phyloP scores from a whole-genome alignment of 2,888 invertebrate species.

The Xestia sexstrigata region DNA sequence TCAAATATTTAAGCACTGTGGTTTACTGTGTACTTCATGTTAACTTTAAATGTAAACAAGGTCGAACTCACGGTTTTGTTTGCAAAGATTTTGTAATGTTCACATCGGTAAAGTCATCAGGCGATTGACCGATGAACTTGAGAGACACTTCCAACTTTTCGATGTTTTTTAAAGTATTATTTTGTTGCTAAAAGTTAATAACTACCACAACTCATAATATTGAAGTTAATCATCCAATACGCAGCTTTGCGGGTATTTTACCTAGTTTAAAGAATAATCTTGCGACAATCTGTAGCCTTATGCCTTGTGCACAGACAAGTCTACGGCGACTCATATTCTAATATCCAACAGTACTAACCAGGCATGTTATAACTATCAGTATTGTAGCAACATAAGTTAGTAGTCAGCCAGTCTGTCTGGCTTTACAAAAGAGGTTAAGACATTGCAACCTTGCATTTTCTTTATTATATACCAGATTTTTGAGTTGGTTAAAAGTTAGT shows the following conservation, averaged over 20 bases:
- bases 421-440: background rate
- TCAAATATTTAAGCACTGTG: conserved; percentile 43
- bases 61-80: conserved; percentile 1
- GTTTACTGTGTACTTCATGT: conserved; percentile 12
- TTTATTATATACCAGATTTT: background rate
- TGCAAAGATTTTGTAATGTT: conserved; percentile 20
- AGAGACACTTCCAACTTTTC: background rate
- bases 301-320: background rate
- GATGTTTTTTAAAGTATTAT: background rate
- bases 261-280: background rate
- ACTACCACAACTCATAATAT: background rate
- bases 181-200: too few species aligned
- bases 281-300: background rate
- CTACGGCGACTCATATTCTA: background rate
- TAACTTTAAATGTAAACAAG: conserved; percentile 23
- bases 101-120: background rate
- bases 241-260: background rate
- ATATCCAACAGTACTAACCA: background rate
- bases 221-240: background rate
- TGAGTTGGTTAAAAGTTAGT: background rate
- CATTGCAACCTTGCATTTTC: background rate
- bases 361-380: background rate
- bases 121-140: background rate
- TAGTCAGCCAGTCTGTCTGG: background rate
- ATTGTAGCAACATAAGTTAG: background rate